Base-by-base conservation (phyloP, 2,113 vertebrate species). In the Aplodontia rufa region DNA sequence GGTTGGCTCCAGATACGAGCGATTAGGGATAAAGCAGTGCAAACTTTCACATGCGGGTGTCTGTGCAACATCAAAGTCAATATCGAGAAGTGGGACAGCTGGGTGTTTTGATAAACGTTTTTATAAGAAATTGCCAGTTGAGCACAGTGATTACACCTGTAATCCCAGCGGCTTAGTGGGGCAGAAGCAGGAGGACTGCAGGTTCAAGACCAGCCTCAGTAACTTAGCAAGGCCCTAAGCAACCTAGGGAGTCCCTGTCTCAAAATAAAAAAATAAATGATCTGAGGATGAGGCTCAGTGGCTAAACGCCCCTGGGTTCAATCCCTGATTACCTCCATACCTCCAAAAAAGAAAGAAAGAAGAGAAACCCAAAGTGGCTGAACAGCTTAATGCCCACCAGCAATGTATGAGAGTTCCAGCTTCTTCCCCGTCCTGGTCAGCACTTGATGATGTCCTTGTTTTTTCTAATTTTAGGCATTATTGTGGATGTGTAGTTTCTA, bases 71-170 rank as follows among this genome's bases (percentile, higher is more conserved):
- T 12, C 3, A 71, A 1, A 53, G 26, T 35, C 75, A 24, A 5
- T 2, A 14, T 4, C 69, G 40, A 30, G 30, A 17, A 4, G 8
- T 19, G 1, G 40, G 30, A 3, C 1, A 28, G 22, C 28, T 0
- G 53, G 32, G 81, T 86, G 72, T 72, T 20, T 74, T 82, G 42
- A 20, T 26, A n/a, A 75, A 71, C 5, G 5, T 69, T 40, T 55
- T n/a, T 3, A 17, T 53, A 45, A 86, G 58, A 60, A 40, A 42
- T 5, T 11, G 68, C 24, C 6, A n/a, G n/a, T n/a, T n/a, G n/a
- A n/a, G n/a, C n/a, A n/a, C n/a, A n/a, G n/a, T n/a, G n/a, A n/a
- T n/a, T n/a, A n/a, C n/a, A n/a, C n/a, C n/a, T n/a, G n/a, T n/a
- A n/a, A n/a, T n/a, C n/a, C n/a, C n/a, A n/a, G n/a, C n/a, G n/a